Evolutionary conservation across 2,888 invertebrate species (phyloP), one percentile per base, ranked within the genome.

Genomic region (Troides oblongomaculatus): DNA sequence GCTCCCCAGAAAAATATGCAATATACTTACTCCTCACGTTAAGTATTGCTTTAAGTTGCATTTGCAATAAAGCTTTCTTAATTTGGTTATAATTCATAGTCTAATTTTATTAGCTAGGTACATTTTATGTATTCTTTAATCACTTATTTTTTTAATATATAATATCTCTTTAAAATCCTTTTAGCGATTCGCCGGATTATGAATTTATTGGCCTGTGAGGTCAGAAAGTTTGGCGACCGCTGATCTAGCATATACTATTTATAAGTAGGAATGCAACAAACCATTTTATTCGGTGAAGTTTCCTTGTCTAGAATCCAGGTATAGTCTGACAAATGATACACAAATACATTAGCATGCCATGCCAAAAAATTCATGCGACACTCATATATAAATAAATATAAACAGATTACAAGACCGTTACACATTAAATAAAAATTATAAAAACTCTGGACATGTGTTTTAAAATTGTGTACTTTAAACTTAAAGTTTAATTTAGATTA

Each of bases 291-390:
- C 85, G 85, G 85, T 87, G 91, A 81, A 81, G 87, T 82, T 85
- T 85, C 89, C 88, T 83, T 85, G 85, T 84, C 89, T 92, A 92
- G 92, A 90, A 91, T 88, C 92, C 92, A 84, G 91, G 90, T 85
- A 91, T 89, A 82, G 90, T 90, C 92, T 92, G 92, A 90, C 87
- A 91, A 91, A 92, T 86, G 77, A 85, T 87, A 91, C 87, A 92
- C 84, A 91, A 87, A 82, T 83, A 84, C 84, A 83, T 91, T 90
- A 91, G 84, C 92, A 92, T 92, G 92, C 92, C 91, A 92, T 92
- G 92, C 92, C 82, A 79, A 83, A 84, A 83, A 21, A 76, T 84
- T 83, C 90, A 90, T 91, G 90, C 91, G 86, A 83, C 84, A 88
- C 84, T 82, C 81, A 81, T 81, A 84, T 77, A 70, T 59, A 70